A percentile compares a stretch with the other conserved stretches of the same genome.
These are phyloP conservation scores for Frieseomelitta varia DNA, from an alignment of 1,140 invertebrate genomes.

Conservation along the genomic window DNA sequence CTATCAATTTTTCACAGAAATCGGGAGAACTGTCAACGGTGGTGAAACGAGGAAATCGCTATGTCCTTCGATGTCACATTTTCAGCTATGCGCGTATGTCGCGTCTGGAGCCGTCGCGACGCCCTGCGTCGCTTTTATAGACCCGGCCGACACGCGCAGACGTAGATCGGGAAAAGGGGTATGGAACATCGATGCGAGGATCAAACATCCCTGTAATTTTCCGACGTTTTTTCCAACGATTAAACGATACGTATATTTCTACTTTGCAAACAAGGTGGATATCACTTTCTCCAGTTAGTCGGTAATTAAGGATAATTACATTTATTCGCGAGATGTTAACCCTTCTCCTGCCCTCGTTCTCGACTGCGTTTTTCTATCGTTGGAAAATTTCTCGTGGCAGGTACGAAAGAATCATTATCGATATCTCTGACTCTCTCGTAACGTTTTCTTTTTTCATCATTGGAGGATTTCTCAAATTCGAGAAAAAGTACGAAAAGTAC, in stretches of 20 bases:
- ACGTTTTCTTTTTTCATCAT: background rate
- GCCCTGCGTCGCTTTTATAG: slow-evolving; percentile 76
- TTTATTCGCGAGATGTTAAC: background rate
- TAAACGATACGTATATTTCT: background rate
- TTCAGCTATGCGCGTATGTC: slow-evolving; percentile 75
- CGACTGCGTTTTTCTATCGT: background rate
- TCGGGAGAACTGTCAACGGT: background rate
- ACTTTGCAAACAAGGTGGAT: background rate
- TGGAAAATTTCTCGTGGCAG: background rate
- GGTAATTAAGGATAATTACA: background rate
- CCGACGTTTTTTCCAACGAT: background rate
- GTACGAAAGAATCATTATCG: background rate
- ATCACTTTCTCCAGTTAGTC: background rate
- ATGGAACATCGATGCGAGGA: slow-evolving; percentile 54
- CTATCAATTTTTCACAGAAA: background rate
- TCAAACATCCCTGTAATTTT: slow-evolving; percentile 42
- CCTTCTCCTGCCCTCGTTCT: background rate
- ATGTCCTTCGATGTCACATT: slow-evolving; percentile 70
- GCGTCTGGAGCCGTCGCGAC: slow-evolving; percentile 77
- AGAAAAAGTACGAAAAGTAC: too few relatives aligned
- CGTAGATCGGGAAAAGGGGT: slow-evolving; percentile 64
- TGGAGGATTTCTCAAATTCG: background rate
- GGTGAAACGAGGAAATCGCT: background rate
- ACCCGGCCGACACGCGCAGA: slow-evolving; percentile 71
- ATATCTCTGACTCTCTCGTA: too few relatives aligned